Percentiles rank a stretch among this genome's conserved stretches.
Conservation (phyloP, 1,140 invertebrate genomes). For the Rhopalosiphum padi region DNA sequence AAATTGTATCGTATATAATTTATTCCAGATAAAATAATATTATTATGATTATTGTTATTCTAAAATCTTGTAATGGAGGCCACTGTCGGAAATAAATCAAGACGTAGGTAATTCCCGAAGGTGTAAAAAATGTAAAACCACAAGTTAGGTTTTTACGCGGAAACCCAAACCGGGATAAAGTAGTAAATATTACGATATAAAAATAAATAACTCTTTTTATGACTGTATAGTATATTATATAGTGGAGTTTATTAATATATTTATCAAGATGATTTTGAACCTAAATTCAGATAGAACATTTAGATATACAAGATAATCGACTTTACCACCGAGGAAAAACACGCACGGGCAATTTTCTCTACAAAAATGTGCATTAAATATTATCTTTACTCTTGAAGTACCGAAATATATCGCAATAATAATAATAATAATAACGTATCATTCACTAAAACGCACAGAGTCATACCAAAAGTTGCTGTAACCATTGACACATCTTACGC, state of each 20-base stretch:
- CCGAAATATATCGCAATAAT: background rate
- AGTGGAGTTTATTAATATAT: background rate
- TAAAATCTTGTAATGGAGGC: background rate
- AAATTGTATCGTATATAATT: background rate
- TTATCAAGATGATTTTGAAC: slow-evolving; percentile 19
- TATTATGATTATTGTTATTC: background rate
- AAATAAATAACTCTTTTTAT: slow-evolving; percentile 41
- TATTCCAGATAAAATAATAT: background rate
- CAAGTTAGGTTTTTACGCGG: slow-evolving; percentile 6
- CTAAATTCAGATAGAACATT: background rate
- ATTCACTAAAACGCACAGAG: background rate
- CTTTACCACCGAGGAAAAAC: background rate
- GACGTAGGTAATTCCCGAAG: slow-evolving; percentile 30
- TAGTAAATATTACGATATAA: slow-evolving; percentile 12
- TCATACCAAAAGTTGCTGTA: background rate
- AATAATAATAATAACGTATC: background rate
- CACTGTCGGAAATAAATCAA: slow-evolving; percentile 30
- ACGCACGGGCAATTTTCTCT: background rate
- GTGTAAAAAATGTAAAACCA: slow-evolving; percentile 25
- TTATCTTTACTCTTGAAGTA: background rate
- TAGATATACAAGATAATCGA: background rate
- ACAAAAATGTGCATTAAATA: background rate
- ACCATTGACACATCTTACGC: background rate
- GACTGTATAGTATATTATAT: background rate
- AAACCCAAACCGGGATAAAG: background rate